Conservation (phyloP, 2,797 vertebrate species). For the Threskiornis aethiopicus region DNA sequence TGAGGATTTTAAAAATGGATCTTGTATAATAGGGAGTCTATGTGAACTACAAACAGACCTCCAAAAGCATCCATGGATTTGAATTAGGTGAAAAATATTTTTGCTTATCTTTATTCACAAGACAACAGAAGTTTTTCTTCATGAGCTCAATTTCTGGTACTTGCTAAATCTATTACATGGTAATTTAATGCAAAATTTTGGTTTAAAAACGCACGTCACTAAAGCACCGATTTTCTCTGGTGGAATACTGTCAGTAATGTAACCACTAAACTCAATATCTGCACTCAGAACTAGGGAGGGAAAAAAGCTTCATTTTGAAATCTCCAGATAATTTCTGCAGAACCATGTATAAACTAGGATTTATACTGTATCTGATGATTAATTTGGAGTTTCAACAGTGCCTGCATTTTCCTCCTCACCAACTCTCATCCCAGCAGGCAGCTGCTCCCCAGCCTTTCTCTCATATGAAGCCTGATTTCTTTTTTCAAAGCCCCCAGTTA, state of each 20-base stretch:
- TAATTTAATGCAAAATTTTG: neutral
- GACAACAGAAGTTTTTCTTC: neutral
- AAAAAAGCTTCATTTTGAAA: neutral
- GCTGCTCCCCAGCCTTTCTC: neutral
- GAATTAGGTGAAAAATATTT: neutral
- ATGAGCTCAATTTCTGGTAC: neutral
- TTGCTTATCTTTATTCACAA: neutral
- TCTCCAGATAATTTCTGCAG: neutral
- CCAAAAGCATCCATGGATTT: neutral
- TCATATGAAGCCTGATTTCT: neutral
- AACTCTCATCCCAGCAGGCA: neutral
- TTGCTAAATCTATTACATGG: neutral
- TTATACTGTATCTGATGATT: neutral
- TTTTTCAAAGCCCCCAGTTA: neutral
- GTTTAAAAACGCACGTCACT: neutral
- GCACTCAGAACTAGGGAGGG: neutral
- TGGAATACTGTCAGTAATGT: neutral
- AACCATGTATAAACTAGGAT: neutral
- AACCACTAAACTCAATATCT: neutral
- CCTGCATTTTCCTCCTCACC: neutral
- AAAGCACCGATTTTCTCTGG: neutral
- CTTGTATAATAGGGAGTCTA: neutral
- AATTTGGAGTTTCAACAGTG: neutral
- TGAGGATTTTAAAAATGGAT: neutral
- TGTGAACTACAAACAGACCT: neutral